phyloP scores from a whole-genome alignment of 2,113 vertebrate species.

The Procapra przewalskii region DNA sequence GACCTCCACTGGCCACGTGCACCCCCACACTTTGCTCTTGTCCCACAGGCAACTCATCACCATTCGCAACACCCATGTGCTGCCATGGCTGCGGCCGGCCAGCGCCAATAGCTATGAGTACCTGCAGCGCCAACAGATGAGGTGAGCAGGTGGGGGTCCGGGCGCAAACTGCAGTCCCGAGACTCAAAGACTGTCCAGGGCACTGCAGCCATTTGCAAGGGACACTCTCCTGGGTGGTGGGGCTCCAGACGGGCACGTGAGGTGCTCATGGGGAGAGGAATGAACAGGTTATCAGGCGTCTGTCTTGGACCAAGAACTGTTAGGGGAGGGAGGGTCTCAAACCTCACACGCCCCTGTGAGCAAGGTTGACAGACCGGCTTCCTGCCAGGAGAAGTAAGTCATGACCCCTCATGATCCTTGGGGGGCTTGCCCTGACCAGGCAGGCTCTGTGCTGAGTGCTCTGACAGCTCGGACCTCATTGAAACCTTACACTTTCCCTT shows the following conservation, averaged over 20 bases:
- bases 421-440: not conserved
- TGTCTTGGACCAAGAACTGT: not conserved
- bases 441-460: not conserved
- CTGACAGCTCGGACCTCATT: not conserved
- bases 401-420: fast-evolving
- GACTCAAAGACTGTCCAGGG: not conserved
- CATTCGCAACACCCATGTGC: conserved; percentile 36
- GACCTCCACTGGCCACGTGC: not conserved
- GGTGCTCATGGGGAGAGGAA: not conserved
- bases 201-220: too few relatives aligned
- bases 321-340: not conserved
- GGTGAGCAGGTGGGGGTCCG: not conserved
- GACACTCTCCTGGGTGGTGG: fast-evolving
- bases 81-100: not conserved
- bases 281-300: not conserved
- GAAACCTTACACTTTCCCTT: not conserved
- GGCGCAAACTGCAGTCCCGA: not conserved
- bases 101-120: conserved; percentile 54
- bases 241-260: not conserved
- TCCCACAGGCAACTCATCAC: conserved; percentile 75
- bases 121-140: conserved; percentile 17
- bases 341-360: not conserved
- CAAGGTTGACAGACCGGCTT: not conserved
- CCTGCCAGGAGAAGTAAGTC: not conserved
- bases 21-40: not conserved